Base-by-base conservation (phyloP, 2,113 vertebrate genomes). In the Jacana jacana region DNA sequence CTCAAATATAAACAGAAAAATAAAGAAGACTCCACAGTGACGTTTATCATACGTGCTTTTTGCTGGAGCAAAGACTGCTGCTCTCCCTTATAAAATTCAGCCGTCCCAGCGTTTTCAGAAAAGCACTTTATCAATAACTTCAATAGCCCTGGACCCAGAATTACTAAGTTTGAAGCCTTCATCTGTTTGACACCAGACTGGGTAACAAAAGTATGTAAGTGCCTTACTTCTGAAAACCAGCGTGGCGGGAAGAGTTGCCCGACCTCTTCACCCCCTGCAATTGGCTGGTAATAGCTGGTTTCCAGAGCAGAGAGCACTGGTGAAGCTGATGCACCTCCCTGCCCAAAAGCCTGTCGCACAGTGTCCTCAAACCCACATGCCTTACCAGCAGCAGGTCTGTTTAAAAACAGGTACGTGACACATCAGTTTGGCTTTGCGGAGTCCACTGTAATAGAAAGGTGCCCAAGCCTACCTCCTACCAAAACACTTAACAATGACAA, bases 311-410 rank as follows among this genome's bases (percentile, higher is more conserved):
- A 48, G 44, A 0, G 30, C 48, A 4, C 6, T 2, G 63, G 7
- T 3, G 48, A 24, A 7, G 63, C 1, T 8, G 7, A 17, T 0
- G 4, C 35, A 4, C 1, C 1, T 20, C 37, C 51, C 61, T 46
- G 60, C 81, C 30, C 42, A 79, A 35, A 22, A 28, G 37, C 54
- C 30, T 9, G 52, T 11, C 35, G 25, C 5, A 2, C 4, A 4
- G 23, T 35, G 19, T 16, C 24, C 55, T 7, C 0, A 61, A 68
- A 46, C 24, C 48, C 0, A 0, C 28, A 16, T 0, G 5, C 52
- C 52, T 54, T 30, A 28, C 31, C 17, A 33, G 2, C 39, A 7
- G 4, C 0, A 24, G 35, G 31, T 6, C 69, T 54, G 28, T 4
- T 39, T 1, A 2, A 28, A 81, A 81, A 13, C 25, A 24, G 24